These are phyloP conservation scores for Physeter macrocephalus DNA, from an alignment of 2,113 vertebrate species.

Conservation along the genomic window DNA sequence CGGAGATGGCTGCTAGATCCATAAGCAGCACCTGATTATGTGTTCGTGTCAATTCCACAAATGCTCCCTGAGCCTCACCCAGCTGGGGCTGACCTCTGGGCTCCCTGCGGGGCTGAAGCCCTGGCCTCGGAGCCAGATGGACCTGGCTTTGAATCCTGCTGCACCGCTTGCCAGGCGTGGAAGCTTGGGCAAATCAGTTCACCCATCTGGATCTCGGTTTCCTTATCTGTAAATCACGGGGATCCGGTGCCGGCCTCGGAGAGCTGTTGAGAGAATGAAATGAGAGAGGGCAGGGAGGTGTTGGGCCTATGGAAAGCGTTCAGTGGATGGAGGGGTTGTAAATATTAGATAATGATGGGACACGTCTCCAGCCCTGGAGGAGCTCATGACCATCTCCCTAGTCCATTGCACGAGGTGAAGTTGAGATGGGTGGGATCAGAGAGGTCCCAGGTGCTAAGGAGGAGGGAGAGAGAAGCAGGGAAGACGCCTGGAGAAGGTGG, in stretches of 20 bases:
- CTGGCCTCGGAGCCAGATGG: slow-evolving; percentile 48
- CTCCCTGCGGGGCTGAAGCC: slow-evolving; percentile 47
- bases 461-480: neutral
- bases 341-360: neutral
- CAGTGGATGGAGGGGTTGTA: too few relatives aligned
- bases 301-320: rapidly evolving
- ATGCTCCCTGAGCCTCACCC: neutral
- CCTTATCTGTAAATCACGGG: neutral
- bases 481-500: neutral
- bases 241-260: neutral
- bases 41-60: neutral
- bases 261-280: neutral
- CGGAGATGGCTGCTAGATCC: neutral
- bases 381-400: rapidly evolving
- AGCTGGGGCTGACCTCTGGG: neutral
- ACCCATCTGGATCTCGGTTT: neutral
- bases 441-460: neutral
- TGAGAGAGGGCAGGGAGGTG: neutral
- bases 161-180: neutral
- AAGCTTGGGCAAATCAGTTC: neutral
- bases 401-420: rapidly evolving
- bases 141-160: neutral
- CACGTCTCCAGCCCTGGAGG: rapidly evolving
- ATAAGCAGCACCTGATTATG: neutral
- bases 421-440: neutral